Conservation (phyloP, 2,888 invertebrate genomes). For the Abrostola triplasia region DNA sequence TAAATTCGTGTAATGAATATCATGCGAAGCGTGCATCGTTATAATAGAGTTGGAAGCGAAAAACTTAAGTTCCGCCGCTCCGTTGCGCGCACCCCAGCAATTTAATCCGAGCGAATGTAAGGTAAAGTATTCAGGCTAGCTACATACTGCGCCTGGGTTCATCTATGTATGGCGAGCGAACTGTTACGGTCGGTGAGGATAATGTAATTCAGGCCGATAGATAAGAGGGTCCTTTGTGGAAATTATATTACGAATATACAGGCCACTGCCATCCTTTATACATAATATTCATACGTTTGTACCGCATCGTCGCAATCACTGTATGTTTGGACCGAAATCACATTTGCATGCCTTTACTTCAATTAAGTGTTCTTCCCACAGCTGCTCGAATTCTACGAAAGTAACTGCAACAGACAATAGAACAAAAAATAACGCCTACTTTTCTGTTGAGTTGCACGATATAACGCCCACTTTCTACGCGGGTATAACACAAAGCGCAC, state of each 20-base stretch:
- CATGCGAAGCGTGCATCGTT: conserved; percentile 51
- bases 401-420: conserved; percentile 27
- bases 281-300: conserved; percentile 26
- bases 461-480: conserved; percentile 66
- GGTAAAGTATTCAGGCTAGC: conserved; percentile 39
- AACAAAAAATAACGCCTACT: conserved; percentile 43
- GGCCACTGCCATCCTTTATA: conserved; percentile 6
- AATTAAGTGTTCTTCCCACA: conserved; percentile 19
- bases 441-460: conserved; percentile 42
- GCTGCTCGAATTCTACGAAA: conserved; percentile 28
- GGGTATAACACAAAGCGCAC: conserved; percentile 55
- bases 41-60: conserved; percentile 61
- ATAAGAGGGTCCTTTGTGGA: conserved; percentile 32
- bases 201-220: conserved; percentile 26
- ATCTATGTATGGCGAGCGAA: conserved; percentile 11
- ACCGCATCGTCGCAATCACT: conserved; percentile 25
- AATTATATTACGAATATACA: conserved; percentile 24
- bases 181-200: conserved; percentile 18
- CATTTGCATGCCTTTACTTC: conserved; percentile 6
- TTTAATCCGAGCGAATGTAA: conserved; percentile 53
- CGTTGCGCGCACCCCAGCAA: conserved; percentile 63
- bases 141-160: conserved; percentile 18
- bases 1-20: conserved; percentile 45
- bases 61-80: conserved; percentile 67
- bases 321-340: conserved; percentile 10